Evolutionary conservation across 2,888 invertebrate species (phyloP).

Genomic region (Bhutanitis thaidina): DNA sequence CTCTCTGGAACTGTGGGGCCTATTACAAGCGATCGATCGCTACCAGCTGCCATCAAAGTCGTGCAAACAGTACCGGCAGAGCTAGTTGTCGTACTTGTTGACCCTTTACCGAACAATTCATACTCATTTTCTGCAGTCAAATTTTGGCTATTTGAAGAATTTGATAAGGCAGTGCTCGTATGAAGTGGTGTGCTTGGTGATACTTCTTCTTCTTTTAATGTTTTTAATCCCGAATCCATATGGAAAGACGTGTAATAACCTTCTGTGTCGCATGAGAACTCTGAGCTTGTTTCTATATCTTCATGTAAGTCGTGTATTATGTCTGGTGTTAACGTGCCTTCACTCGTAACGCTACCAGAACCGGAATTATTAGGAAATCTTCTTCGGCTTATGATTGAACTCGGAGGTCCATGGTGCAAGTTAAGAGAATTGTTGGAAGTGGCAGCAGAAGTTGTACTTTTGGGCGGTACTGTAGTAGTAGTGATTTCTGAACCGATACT

Average conservation of each 20-base stretch:
- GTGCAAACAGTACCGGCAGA: slow-evolving; percentile 95
- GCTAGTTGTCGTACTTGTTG: slow-evolving; percentile 93
- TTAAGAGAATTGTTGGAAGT: slow-evolving; percentile 86
- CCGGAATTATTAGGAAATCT: slow-evolving; percentile 86
- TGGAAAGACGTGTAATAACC: slow-evolving; percentile 99
- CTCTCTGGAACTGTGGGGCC: slow-evolving; percentile 91
- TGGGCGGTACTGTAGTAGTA: slow-evolving; percentile 83
- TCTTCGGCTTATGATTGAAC: slow-evolving; percentile 84
- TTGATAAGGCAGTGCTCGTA: slow-evolving; percentile 84
- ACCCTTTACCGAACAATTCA: slow-evolving; percentile 94
- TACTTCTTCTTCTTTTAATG: slow-evolving; percentile 85
- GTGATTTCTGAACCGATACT: slow-evolving; percentile 92
- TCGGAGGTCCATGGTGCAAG: slow-evolving; percentile 81
- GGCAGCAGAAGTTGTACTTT: slow-evolving; percentile 84
- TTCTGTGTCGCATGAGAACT: slow-evolving; percentile 97
- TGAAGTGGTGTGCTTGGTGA: slow-evolving; percentile 86
- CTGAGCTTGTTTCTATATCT: slow-evolving; percentile 93
- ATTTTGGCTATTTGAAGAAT: slow-evolving; percentile 85
- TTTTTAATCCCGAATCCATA: slow-evolving; percentile 95
- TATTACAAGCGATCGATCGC: slow-evolving; percentile 80
- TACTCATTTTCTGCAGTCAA: slow-evolving; percentile 92
- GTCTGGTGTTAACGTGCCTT: slow-evolving; percentile 91
- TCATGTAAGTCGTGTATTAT: slow-evolving; percentile 89
- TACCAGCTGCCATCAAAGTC: slow-evolving; percentile 85
- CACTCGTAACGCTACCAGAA: slow-evolving; percentile 91